Conservation (phyloP, 2,888 invertebrate genomes). For the Cyaniris semiargus region DNA sequence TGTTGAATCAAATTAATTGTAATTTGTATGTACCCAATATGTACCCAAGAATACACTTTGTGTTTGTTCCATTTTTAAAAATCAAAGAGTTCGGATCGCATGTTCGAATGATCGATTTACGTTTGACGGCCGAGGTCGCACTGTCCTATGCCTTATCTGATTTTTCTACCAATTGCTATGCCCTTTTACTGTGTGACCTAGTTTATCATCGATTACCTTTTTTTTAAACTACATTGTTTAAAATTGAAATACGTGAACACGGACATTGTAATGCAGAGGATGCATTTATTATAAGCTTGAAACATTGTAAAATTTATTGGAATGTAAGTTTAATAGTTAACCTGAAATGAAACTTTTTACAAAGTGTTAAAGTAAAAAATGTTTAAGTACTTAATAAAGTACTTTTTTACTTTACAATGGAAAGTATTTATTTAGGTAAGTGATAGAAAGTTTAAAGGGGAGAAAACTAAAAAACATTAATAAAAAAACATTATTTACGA, state of each 20-base stretch:
- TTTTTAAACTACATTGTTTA: slow-evolving; percentile 45
- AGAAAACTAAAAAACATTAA: background rate
- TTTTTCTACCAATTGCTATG: slow-evolving; percentile 66
- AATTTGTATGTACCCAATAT: no score
- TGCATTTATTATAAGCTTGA: background rate
- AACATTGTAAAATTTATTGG: background rate
- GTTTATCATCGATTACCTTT: slow-evolving; percentile 67
- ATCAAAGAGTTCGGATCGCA: slow-evolving; percentile 59
- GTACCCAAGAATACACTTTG: slow-evolving; percentile 44
- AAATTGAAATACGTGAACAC: slow-evolving; percentile 1
- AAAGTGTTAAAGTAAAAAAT: background rate
- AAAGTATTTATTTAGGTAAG: no score
- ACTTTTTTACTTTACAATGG: no score
- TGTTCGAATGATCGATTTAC: slow-evolving; percentile 69
- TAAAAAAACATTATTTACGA: background rate
- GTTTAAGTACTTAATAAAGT: no score
- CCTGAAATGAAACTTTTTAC: background rate
- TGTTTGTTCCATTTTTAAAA: slow-evolving; percentile 47
- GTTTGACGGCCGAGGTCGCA: slow-evolving; percentile 79
- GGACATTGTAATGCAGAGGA: background rate
- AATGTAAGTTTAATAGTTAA: background rate
- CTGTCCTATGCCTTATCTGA: slow-evolving; percentile 77
- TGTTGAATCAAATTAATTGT: slow-evolving; percentile 54
- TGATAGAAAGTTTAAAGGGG: background rate
- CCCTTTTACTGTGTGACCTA: slow-evolving; percentile 71